Evolutionary conservation across 2,797 vertebrate species (phyloP).

Genomic region (Numenius phaeopus): DNA sequence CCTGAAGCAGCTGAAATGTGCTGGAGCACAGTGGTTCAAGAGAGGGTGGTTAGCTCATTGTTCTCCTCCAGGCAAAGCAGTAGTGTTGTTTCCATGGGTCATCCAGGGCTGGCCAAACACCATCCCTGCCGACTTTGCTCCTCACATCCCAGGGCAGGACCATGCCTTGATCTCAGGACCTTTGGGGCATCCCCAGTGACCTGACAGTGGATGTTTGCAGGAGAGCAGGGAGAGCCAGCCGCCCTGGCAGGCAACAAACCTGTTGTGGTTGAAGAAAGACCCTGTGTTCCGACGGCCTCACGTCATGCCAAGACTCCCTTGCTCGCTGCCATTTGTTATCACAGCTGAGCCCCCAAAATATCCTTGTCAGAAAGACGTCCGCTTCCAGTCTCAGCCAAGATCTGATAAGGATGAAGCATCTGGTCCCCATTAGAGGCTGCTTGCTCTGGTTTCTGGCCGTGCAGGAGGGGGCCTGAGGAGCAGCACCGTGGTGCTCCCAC

Average conservation of each 20-base stretch:
- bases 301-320: slow-evolving; percentile 42
- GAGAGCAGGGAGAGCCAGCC: neutral
- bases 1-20: neutral
- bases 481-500: slow-evolving; percentile 16
- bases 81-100: neutral
- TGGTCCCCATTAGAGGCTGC: slow-evolving; percentile 69
- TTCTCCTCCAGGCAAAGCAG: neutral
- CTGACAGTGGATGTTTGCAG: neutral
- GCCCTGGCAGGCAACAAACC: neutral
- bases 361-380: slow-evolving; percentile 67
- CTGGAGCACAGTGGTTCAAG: fast-evolving
- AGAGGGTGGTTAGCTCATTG: fast-evolving
- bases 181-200: neutral
- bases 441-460: slow-evolving; percentile 10
- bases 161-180: neutral
- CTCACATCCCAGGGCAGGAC: neutral
- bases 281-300: neutral
- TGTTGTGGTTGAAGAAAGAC: slow-evolving; percentile 44
- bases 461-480: neutral
- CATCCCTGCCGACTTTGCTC: fast-evolving
- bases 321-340: slow-evolving; percentile 66
- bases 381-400: slow-evolving; percentile 63
- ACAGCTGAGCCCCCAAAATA: slow-evolving; percentile 74
- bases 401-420: slow-evolving; percentile 74
- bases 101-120: neutral